Evolutionary conservation across 2,888 invertebrate genomes (phyloP), one percentile per base, ranked within the genome.

Genomic region (Drosophila paranaensis): DNA sequence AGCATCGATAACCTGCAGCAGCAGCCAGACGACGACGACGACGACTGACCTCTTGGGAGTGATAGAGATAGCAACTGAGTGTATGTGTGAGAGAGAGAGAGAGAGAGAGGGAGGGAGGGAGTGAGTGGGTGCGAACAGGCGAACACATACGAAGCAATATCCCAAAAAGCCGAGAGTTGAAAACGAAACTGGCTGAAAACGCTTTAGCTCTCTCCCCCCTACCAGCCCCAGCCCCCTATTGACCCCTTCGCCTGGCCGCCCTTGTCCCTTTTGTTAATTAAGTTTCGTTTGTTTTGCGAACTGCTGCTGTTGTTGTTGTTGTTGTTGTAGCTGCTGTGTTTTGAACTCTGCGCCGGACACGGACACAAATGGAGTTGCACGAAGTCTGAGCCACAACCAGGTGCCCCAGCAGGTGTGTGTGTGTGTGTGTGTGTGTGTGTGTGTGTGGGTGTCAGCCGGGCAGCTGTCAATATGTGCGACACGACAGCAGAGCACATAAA

Each of bases 231-330:
- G 10, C 14, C 27, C 43, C 6, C 20, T n/a, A 10, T 35, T n/a
- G 42, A 10, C 60, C n/a, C 35, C 39, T 27, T 37, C 50, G 40
- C 33, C 14, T 35, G 54, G 33, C 11, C 45, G 54, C 50, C 53
- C 40, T 50, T 69, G 73, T 70, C 73, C 81, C 83, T 86, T 88
- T 88, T 90, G 88, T 88, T 88, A 88, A 88, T 88, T 88, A 88
- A 88, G 90, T 90, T 90, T 90, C 87, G 89, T 90, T 88, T 89
- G 88, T 90, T 90, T 87, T 90, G 81, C 66, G 62, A 72, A 68
- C 71, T 60, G 70, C 33, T 33, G 33, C 8, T 33, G 33, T 66
- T 64, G 65, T 58, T 66, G 25, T 30, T 51, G 43, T 35, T 51
- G 43, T 9, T 55, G 37, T 40, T 60, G 48, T 30, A 48, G 39